Evolutionary conservation across 2,113 vertebrate genomes (phyloP).

Genomic region (Odocoileus hemionus): DNA sequence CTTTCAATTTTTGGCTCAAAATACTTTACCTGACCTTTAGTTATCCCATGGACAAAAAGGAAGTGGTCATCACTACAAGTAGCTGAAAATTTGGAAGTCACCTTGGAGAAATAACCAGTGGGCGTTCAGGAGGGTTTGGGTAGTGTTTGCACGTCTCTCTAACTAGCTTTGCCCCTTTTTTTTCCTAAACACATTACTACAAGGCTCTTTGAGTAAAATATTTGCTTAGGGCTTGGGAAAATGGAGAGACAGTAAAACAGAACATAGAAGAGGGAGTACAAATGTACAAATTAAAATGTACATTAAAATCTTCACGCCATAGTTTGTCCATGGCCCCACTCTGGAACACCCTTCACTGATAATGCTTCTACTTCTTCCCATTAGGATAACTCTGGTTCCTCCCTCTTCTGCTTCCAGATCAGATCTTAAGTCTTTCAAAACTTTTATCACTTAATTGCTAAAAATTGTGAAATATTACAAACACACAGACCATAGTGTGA

Average conservation of each 20-base stretch:
- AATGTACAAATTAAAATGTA: background rate
- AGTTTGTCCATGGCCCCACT: background rate
- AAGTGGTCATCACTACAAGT: background rate
- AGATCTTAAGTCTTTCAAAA: background rate
- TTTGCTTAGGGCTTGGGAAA: background rate
- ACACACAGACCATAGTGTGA: background rate
- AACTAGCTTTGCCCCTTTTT: background rate
- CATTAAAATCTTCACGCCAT: background rate
- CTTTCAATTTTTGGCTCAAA: background rate
- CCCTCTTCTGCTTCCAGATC: background rate
- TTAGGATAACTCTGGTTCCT: background rate
- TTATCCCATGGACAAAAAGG: background rate
- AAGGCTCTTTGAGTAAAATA: background rate
- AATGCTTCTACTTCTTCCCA: background rate
- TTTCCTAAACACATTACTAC: background rate
- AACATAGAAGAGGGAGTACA: background rate
- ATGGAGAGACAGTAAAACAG: background rate
- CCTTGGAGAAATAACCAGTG: background rate
- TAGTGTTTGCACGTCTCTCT: background rate
- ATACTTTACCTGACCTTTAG: background rate
- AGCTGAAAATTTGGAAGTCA: background rate
- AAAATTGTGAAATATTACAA: background rate
- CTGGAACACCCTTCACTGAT: background rate
- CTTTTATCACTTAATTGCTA: background rate
- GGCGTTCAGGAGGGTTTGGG: background rate